These are phyloP conservation scores for Chunga burmeisteri DNA, from an alignment of 2,113 vertebrate genomes.

Conservation along the genomic window DNA sequence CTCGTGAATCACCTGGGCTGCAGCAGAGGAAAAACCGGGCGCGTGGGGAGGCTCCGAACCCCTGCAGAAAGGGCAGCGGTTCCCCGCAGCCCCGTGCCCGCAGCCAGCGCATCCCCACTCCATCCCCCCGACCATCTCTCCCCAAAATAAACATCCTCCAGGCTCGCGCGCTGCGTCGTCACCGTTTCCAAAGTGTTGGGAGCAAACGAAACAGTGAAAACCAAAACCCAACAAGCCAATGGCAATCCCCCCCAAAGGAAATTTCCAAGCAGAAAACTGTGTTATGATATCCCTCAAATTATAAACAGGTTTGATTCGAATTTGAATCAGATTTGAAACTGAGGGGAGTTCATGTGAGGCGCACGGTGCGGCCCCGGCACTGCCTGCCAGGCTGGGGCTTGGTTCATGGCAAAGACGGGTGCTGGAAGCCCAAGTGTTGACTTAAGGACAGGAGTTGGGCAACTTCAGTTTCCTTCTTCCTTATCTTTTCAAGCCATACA, in stretches of 20 bases:
- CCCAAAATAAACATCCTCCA: not conserved
- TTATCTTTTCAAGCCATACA: not conserved
- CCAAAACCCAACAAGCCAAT: not conserved
- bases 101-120: not conserved
- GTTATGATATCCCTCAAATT: not conserved
- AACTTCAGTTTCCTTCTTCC: not conserved
- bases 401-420: not conserved
- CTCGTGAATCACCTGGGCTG: conserved; percentile 14
- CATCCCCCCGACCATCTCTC: not conserved
- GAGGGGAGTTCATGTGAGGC: not conserved
- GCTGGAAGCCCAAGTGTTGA: not conserved
- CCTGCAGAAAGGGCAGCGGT: fast-evolving
- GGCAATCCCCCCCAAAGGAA: not conserved
- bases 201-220: not conserved
- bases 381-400: not conserved
- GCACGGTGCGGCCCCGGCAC: fast-evolving
- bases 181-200: not conserved
- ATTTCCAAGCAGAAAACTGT: not conserved
- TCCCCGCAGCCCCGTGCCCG: not conserved
- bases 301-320: not conserved
- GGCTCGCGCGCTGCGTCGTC: fast-evolving
- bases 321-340: not conserved
- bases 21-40: not conserved
- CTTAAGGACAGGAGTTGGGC: not conserved
- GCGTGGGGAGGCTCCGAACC: fast-evolving